A percentile compares a stretch with the other conserved stretches of the same genome.
Evolutionary conservation across 2,797 vertebrate genomes (phyloP).

Genomic region (Chrysocyon brachyurus): DNA sequence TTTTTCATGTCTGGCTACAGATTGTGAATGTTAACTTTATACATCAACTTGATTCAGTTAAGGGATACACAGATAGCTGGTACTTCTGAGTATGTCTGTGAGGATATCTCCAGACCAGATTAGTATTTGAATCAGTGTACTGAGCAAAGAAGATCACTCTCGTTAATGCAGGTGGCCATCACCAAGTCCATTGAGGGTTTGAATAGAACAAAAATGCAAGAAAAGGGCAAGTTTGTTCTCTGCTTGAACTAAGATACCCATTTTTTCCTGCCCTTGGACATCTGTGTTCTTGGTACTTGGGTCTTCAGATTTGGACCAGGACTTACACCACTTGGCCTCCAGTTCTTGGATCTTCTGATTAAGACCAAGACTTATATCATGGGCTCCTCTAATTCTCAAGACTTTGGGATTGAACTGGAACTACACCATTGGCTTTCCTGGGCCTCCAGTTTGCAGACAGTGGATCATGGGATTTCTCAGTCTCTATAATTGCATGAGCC

Average conservation of each 20-base stretch:
- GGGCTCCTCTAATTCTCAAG: background rate
- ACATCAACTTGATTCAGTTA: background rate
- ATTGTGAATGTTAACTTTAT: background rate
- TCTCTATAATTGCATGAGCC: background rate
- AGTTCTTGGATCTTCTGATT: background rate
- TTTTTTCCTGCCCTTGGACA: background rate
- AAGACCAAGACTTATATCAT: background rate
- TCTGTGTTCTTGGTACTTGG: background rate
- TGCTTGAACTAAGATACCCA: background rate
- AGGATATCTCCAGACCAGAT: background rate
- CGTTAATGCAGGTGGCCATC: background rate
- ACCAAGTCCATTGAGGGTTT: background rate
- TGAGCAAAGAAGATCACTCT: background rate
- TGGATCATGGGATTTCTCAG: background rate
- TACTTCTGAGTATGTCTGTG: background rate
- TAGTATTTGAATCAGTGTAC: background rate
- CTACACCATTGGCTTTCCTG: background rate
- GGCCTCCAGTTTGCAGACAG: background rate
- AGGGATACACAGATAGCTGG: background rate
- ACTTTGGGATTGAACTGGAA: background rate
- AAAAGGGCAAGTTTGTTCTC: background rate
- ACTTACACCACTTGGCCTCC: background rate
- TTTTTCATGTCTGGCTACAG: background rate
- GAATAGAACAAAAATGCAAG: background rate
- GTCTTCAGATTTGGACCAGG: background rate